Percentiles rank a stretch among this genome's conserved stretches.
Conservation (phyloP, 2,797 vertebrate genomes). For the Schizothorax lantsangensis region DNA sequence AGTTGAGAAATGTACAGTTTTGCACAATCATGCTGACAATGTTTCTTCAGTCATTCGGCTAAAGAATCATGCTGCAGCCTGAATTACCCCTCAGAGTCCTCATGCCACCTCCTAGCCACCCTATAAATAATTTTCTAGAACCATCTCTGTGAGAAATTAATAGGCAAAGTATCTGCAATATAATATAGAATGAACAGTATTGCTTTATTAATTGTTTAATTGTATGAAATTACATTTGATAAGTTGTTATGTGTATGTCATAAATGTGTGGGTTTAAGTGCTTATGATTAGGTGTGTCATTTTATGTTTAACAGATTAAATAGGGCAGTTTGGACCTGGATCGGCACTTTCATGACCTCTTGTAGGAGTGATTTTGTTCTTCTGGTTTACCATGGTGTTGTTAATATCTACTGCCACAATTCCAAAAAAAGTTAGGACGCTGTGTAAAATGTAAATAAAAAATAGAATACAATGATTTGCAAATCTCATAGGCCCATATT, state of each 20-base stretch:
- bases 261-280: neutral
- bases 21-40: neutral
- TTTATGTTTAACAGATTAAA: neutral
- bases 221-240: neutral
- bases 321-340: neutral
- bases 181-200: neutral
- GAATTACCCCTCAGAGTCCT: neutral
- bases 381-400: conserved; percentile 56
- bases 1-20: neutral
- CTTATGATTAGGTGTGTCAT: neutral
- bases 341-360: neutral
- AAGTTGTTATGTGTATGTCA: neutral
- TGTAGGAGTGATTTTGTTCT: neutral
- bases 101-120: neutral
- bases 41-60: neutral
- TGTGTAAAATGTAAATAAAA: too few relatives aligned
- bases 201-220: neutral
- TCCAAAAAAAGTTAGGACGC: too few relatives aligned
- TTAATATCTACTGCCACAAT: neutral
- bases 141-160: neutral
- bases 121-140: neutral
- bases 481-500: too few relatives aligned
- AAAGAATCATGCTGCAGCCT: neutral
- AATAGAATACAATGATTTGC: too few relatives aligned
- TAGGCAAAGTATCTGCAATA: neutral